Percentiles rank a stretch among this genome's conserved stretches.
Evolutionary conservation across 1,140 invertebrate genomes (phyloP).

Genomic region (Pogonus chalceus): DNA sequence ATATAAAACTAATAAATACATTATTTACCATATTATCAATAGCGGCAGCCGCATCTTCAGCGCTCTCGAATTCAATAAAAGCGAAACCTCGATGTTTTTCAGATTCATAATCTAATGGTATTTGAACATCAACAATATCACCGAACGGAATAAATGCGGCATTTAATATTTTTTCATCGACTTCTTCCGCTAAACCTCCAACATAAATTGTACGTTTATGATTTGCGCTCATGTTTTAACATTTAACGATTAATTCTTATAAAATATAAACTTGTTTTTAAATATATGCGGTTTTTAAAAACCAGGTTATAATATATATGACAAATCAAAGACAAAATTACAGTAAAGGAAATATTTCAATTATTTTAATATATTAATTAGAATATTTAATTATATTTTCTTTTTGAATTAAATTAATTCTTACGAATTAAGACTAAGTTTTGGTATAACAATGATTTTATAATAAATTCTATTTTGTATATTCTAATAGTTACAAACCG

Average conservation of each 20-base stretch:
- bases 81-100: constrained; percentile 96
- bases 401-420: too few relatives aligned
- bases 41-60: constrained; percentile 90
- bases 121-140: constrained; percentile 93
- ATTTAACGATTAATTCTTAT: not conserved
- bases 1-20: not conserved
- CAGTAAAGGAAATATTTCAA: too few relatives aligned
- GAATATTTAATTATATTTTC: too few relatives aligned
- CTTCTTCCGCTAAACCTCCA: constrained; percentile 92
- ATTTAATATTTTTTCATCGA: constrained; percentile 90
- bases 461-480: too few relatives aligned
- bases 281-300: too few relatives aligned
- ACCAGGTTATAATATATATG: too few relatives aligned
- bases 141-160: constrained; percentile 98
- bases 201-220: constrained; percentile 71
- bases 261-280: too few relatives aligned
- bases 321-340: too few relatives aligned
- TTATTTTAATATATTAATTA: too few relatives aligned
- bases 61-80: constrained; percentile 94
- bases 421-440: too few relatives aligned
- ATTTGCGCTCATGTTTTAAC: constrained; percentile 39
- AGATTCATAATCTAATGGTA: constrained; percentile 95
- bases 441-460: too few relatives aligned
- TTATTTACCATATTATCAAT: constrained; percentile 94
- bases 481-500: too few relatives aligned